phyloP scores from a whole-genome alignment of 2,888 invertebrate genomes.

The Eupithecia subumbrata region DNA sequence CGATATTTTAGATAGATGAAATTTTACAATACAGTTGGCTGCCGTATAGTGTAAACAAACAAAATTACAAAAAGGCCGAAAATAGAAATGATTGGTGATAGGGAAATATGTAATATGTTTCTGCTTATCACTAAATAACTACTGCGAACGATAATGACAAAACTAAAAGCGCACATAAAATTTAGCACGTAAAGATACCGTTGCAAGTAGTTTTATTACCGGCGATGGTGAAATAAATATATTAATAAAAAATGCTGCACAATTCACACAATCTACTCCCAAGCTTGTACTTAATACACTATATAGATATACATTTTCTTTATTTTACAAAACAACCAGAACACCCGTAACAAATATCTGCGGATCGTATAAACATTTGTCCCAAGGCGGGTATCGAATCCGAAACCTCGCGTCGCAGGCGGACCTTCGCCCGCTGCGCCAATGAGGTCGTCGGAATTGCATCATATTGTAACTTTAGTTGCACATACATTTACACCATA shows the following conservation, averaged over 20 bases:
- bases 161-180: neutral
- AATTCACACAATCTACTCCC: too few relatives aligned
- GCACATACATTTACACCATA: neutral
- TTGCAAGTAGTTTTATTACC: neutral
- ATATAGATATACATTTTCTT: too few relatives aligned
- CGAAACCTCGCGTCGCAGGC: too few relatives aligned
- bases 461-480: neutral
- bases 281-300: too few relatives aligned
- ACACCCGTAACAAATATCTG: too few relatives aligned
- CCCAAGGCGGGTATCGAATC: too few relatives aligned
- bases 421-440: too few relatives aligned
- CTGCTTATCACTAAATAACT: neutral
- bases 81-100: neutral
- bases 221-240: neutral
- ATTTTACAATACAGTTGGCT: neutral
- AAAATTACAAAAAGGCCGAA: neutral
- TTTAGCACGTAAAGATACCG: neutral
- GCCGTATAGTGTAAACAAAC: neutral
- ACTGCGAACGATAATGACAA: neutral
- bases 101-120: neutral
- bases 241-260: too few relatives aligned
- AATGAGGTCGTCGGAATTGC: neutral
- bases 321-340: too few relatives aligned
- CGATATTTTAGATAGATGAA: neutral
- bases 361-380: too few relatives aligned